Evolutionary conservation across 2,113 vertebrate genomes (phyloP), one percentile per base, ranked within the genome.

Genomic region (Cyprinodon brontotheroides): DNA sequence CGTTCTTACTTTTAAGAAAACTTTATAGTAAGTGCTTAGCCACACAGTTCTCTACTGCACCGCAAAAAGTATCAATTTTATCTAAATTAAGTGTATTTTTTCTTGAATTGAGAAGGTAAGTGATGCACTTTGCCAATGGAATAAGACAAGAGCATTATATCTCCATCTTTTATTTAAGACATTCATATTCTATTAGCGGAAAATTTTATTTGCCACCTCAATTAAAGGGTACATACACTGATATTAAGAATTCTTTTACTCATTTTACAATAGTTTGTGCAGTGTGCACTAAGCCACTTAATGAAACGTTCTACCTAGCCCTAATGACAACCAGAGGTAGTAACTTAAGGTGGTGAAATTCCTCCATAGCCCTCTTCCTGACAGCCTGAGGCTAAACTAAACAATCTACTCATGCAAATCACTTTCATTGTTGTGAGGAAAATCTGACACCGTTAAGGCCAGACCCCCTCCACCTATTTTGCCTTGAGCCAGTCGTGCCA

Each of bases 401-500:
- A 84, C 38, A 74, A 82, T 86, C 84, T 74, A 91, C 86, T 77
- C 79, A 94, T 94, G 93, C 91, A 94, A 93, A 94, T 92, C 77
- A 82, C 75, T 75, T 82, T 78, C 86, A 90, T 91, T 92, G 92
- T 89, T 84, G 87, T 81, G 86, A 89, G 86, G 90, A 82, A 81
- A 87, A 93, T 86, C 81, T 84, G 70, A 80, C 38, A 72, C 62
- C 57, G 79, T 77, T 89, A 89, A 88, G 88, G 83, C 79, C 78
- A 77, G 64, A 67, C 59, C 70, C 62, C 70, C 80, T 43, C 57
- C 73, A 57, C 80, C 70, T 72, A 17, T 39, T 73, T 81, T 74
- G 84, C 83, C 83, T 77, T 68, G 50, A 85, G 83, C 79, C 75
- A 75, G 75, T 66, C 76, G 62, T 84, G 84, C 87, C 83, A 84